Evolutionary conservation across 1,140 invertebrate species (phyloP).

Genomic region (Agraylea sexmaculata): DNA sequence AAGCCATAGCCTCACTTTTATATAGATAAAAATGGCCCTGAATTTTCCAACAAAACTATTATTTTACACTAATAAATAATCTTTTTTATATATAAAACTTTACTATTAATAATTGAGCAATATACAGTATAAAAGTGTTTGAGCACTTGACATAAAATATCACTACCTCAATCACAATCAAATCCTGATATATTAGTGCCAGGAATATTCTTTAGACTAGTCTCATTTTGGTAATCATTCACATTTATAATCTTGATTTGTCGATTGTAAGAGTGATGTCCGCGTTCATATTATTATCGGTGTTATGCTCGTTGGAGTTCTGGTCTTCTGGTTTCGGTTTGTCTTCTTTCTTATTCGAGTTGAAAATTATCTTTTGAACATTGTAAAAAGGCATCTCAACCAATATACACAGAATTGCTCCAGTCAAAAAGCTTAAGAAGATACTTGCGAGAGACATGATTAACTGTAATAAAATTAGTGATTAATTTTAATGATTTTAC

Average conservation of each 20-base stretch:
- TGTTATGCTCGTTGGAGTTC: not conserved
- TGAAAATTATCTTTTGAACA: constrained; percentile 14
- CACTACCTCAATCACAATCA: no score
- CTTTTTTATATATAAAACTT: no score
- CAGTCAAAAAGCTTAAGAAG: constrained; percentile 6
- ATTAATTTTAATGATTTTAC: constrained; percentile 4
- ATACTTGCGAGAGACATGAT: constrained; percentile 8
- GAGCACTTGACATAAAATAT: no score
- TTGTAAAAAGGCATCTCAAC: constrained; percentile 16
- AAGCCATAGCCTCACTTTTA: no score
- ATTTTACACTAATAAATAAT: no score
- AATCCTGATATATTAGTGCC: no score
- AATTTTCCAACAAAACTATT: no score
- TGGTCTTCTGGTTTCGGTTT: constrained; percentile 5
- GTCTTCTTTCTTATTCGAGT: not conserved
- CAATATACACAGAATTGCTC: constrained; percentile 8
- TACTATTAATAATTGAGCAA: no score
- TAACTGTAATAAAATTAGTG: constrained; percentile 6
- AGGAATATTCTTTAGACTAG: not conserved
- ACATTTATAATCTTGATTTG: not conserved
- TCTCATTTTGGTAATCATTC: not conserved
- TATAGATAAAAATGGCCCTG: no score
- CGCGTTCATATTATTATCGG: not conserved
- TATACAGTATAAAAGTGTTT: no score
- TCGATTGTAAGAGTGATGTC: not conserved